Evolutionary conservation across 2,113 vertebrate species (phyloP).

Genomic region (Menidia beryllina): DNA sequence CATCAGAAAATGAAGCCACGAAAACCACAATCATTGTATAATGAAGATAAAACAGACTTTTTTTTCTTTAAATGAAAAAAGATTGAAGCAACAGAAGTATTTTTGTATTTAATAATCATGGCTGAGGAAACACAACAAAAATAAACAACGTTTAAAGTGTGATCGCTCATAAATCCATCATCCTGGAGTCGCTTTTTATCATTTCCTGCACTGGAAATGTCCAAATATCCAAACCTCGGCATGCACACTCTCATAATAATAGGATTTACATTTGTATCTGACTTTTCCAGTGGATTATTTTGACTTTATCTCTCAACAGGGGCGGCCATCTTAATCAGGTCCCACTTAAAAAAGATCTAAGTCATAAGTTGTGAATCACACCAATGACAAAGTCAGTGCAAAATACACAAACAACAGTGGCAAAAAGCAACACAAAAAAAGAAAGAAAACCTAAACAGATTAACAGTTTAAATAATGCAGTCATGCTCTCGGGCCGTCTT

Average conservation of each 20-base stretch:
- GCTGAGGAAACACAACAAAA: background rate
- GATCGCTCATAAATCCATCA: background rate
- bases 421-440: background rate
- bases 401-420: slow-evolving; percentile 8
- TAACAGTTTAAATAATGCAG: slow-evolving; percentile 16
- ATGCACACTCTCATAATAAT: background rate
- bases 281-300: background rate
- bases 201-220: background rate
- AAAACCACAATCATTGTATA: too few relatives aligned
- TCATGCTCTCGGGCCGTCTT: slow-evolving; percentile 40
- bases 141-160: background rate
- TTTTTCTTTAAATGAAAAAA: too few relatives aligned
- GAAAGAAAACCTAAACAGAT: background rate
- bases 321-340: too few relatives aligned
- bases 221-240: background rate
- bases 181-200: background rate
- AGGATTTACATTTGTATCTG: background rate
- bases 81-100: too few relatives aligned
- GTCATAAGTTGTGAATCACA: background rate
- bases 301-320: background rate
- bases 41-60: too few relatives aligned
- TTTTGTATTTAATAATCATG: background rate
- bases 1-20: too few relatives aligned
- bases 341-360: background rate
- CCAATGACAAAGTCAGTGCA: background rate